Conservation (phyloP, 2,797 vertebrate genomes). For the Muraenolepis orangiensis region DNA sequence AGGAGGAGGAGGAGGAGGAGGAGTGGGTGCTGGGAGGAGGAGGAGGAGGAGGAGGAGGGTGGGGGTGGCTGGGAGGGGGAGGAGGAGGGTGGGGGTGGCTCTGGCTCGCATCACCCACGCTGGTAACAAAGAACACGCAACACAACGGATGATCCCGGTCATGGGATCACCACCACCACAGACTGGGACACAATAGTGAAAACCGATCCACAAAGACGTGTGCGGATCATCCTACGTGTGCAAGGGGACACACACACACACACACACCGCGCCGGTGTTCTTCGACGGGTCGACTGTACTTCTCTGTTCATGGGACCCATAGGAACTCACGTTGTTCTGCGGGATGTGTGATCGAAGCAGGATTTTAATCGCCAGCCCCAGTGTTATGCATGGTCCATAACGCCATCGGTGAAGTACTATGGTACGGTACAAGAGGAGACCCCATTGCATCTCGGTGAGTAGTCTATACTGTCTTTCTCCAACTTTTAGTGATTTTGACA, state of each 20-base stretch:
- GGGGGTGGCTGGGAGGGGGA: background rate
- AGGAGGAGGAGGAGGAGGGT: background rate
- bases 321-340: conserved; percentile 8
- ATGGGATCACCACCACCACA: conserved; percentile 16
- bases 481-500: background rate
- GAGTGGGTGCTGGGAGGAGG: conserved; percentile 6
- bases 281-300: background rate
- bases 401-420: background rate
- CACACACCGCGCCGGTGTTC: too few species aligned
- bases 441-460: conserved; percentile 45
- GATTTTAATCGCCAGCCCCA: conserved; percentile 17
- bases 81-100: background rate
- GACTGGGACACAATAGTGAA: conserved; percentile 22
- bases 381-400: background rate
- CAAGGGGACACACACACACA: too few species aligned
- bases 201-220: conserved; percentile 28
- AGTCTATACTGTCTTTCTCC: background rate
- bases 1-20: background rate
- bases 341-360: background rate
- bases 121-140: conserved; percentile 67
- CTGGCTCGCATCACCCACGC: conserved; percentile 25
- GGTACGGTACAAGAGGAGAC: background rate
- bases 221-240: too few species aligned
- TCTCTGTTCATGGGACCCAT: background rate
- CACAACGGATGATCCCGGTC: conserved; percentile 41